A percentile compares a stretch with the other conserved stretches of the same genome.
Evolutionary conservation across 2,113 vertebrate species (phyloP).

Genomic region (Psophia crepitans): DNA sequence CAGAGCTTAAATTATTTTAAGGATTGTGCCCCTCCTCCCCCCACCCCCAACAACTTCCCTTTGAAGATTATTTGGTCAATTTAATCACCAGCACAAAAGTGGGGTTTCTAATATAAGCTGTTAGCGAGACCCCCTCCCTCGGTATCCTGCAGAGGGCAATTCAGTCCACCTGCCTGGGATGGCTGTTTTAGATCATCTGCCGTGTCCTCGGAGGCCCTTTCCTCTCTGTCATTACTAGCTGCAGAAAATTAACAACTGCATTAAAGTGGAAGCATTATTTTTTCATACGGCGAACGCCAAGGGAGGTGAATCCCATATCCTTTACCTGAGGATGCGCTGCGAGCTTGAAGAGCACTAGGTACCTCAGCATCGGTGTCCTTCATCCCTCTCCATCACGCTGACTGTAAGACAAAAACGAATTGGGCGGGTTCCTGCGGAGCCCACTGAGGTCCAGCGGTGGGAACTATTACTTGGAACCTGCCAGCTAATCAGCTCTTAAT

Average conservation of each 20-base stretch:
- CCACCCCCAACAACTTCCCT: not conserved
- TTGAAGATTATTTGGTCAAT: not conserved
- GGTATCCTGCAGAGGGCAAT: not conserved
- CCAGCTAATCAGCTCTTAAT: not conserved
- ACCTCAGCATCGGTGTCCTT: not conserved
- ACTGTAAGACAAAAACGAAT: not conserved
- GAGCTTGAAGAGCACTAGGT: not conserved
- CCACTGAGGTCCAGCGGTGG: not conserved
- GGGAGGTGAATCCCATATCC: not conserved
- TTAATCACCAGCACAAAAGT: not conserved
- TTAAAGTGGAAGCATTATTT: not conserved
- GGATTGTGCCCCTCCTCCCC: not conserved
- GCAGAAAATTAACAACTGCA: slow-evolving; percentile 1
- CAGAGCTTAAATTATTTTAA: not conserved
- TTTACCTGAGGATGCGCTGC: not conserved
- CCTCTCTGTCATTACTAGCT: not conserved
- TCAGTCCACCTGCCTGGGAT: not conserved
- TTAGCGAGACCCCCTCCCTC: not conserved
- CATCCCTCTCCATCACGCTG: not conserved
- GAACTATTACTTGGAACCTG: not conserved
- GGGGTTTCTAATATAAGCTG: not conserved
- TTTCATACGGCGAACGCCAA: not conserved
- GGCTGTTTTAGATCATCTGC: not conserved
- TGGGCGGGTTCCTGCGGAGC: not conserved
- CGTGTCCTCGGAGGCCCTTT: not conserved